Conservation (phyloP, 1,140 invertebrate genomes). For the Drosophila lacertosa region DNA sequence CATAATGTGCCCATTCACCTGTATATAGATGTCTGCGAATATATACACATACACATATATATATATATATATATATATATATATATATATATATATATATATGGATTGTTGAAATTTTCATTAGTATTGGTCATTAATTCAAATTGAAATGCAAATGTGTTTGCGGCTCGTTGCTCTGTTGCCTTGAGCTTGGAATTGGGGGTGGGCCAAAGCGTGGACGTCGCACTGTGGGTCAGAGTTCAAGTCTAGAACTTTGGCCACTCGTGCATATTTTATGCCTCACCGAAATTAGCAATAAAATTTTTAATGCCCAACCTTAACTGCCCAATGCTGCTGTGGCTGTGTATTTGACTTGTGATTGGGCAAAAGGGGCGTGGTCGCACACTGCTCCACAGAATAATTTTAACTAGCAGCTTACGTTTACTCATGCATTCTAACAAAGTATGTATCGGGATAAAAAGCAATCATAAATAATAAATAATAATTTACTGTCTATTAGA, state of each 20-base stretch:
- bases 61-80: not conserved
- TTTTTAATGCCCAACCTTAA: conserved; percentile 67
- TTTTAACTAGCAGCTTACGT: conserved; percentile 4
- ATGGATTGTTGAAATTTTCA: conserved; percentile 61
- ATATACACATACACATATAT: not conserved
- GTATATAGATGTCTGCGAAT: conserved; percentile 90
- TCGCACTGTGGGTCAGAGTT: not conserved
- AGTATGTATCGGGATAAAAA: not conserved
- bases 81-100: not conserved
- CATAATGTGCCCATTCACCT: conserved; percentile 91
- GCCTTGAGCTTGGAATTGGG: conserved; percentile 52
- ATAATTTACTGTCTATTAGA: conserved; percentile 4
- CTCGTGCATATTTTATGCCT: conserved; percentile 72
- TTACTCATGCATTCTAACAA: not conserved
- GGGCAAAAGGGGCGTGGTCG: conserved; percentile 5
- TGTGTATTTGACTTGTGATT: conserved; percentile 13
- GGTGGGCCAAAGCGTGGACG: not conserved
- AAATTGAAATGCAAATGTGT: conserved; percentile 80
- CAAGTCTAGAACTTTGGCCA: conserved; percentile 17
- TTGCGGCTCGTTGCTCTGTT: conserved; percentile 15
- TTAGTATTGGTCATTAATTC: conserved; percentile 81
- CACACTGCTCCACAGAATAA: conserved; percentile 3
- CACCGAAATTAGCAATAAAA: conserved; percentile 77
- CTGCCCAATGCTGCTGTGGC: conserved; percentile 12
- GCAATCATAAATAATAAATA: conserved; percentile 13